Conservation (phyloP, 2,888 invertebrate species). For the Tribolium freemani region DNA sequence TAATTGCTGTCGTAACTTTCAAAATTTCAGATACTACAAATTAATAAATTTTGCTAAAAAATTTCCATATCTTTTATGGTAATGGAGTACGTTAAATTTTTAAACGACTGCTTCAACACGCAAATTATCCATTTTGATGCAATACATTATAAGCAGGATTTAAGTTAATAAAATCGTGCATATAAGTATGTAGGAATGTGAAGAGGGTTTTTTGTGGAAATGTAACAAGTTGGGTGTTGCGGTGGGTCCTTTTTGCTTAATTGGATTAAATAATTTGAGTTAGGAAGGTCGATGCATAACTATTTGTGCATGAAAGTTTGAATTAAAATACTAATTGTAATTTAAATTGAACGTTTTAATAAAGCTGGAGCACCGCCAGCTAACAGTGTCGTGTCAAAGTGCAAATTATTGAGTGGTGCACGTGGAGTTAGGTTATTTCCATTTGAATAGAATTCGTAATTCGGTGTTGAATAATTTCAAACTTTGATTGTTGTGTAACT, state of each 20-base stretch:
- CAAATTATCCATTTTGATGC: slow-evolving; percentile 26
- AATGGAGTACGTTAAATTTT: slow-evolving; percentile 20
- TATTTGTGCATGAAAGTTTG: slow-evolving; percentile 20
- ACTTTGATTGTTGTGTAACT: slow-evolving; percentile 60
- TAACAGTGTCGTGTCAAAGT: slow-evolving; percentile 43
- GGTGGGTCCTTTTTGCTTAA: background rate
- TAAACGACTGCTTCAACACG: slow-evolving; percentile 23
- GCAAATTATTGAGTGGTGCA: slow-evolving; percentile 53
- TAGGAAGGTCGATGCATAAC: background rate
- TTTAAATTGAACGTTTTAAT: slow-evolving; percentile 44
- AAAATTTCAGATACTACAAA: slow-evolving; percentile 36
- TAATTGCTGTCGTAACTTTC: slow-evolving; percentile 36
- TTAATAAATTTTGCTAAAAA: slow-evolving; percentile 34
- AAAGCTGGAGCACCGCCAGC: slow-evolving; percentile 38
- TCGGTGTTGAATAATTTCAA: slow-evolving; percentile 59
- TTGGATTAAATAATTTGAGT: background rate
- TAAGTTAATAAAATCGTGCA: slow-evolving; percentile 9
- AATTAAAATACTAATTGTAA: slow-evolving; percentile 39
- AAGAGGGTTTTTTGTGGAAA: too few relatives aligned
- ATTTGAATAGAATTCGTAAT: slow-evolving; percentile 63
- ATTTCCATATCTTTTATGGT: slow-evolving; percentile 29
- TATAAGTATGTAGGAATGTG: background rate
- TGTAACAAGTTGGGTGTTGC: background rate
- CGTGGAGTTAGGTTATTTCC: slow-evolving; percentile 58
- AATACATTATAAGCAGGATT: slow-evolving; percentile 8